These are phyloP conservation scores for Sitta europaea DNA, from an alignment of 2,113 vertebrate genomes.

Conservation along the genomic window DNA sequence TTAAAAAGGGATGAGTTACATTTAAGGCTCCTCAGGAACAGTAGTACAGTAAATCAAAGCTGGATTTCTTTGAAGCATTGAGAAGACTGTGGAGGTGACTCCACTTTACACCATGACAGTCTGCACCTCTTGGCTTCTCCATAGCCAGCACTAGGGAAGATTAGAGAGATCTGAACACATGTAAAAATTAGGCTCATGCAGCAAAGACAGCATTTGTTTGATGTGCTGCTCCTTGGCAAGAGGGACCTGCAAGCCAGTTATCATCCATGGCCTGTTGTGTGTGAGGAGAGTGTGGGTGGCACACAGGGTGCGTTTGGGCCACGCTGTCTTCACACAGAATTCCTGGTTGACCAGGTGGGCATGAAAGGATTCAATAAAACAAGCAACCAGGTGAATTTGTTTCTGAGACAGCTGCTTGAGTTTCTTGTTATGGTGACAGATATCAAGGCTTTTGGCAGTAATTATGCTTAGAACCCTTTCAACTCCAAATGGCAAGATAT, in stretches of 20 bases:
- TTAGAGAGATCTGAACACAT: neutral
- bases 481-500: neutral
- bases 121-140: neutral
- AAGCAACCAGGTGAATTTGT: neutral
- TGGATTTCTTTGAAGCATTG: neutral
- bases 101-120: neutral
- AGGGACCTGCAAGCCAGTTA: neutral
- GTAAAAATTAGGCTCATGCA: neutral
- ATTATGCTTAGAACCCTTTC: neutral
- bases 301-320: neutral
- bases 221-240: neutral
- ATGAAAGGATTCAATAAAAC: neutral
- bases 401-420: neutral
- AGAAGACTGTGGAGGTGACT: neutral
- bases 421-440: neutral
- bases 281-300: neutral
- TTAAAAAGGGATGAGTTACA: neutral
- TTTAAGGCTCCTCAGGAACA: neutral
- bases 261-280: neutral
- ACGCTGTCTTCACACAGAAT: neutral
- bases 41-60: neutral
- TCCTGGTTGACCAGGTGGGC: neutral
- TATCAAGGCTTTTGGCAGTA: neutral
- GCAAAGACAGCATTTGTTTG: neutral
- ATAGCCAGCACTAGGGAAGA: neutral